These are phyloP conservation scores for Apostichopus parvimensis DNA, from an alignment of 35 echinoderm and acorn worm genomes.

Conservation along the genomic window DNA sequence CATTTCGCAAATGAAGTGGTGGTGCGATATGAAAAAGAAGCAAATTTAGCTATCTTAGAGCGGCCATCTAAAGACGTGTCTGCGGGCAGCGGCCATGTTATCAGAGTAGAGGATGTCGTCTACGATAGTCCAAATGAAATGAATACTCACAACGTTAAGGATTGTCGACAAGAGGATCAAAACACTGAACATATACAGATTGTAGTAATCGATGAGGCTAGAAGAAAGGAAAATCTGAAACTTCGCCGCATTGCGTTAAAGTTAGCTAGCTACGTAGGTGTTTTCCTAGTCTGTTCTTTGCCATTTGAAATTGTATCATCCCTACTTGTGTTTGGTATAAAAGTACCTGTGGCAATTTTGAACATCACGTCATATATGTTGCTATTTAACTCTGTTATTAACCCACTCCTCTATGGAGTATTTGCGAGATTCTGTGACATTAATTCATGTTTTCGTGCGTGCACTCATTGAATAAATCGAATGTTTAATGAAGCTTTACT, in stretches of 20 bases:
- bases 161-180: too few species aligned
- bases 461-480: neutral
- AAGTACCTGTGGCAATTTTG: neutral
- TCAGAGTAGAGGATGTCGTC: too few species aligned
- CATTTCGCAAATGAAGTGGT: too few species aligned
- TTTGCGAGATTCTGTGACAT: neutral
- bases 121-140: too few species aligned
- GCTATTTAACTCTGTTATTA: neutral
- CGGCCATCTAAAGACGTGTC: too few species aligned
- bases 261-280: neutral
- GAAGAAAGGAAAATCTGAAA: neutral
- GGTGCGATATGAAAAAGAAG: too few species aligned
- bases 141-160: too few species aligned
- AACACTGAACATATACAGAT: too few species aligned
- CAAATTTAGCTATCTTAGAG: too few species aligned
- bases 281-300: constrained; percentile 1
- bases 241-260: neutral
- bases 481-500: too few species aligned
- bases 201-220: neutral
- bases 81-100: too few species aligned
- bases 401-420: neutral
- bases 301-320: neutral
- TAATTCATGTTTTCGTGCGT: neutral
- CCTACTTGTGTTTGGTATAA: neutral
- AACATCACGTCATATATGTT: neutral